Base-by-base conservation (phyloP, 2,113 vertebrate species). In the Toxotes jaculatrix region DNA sequence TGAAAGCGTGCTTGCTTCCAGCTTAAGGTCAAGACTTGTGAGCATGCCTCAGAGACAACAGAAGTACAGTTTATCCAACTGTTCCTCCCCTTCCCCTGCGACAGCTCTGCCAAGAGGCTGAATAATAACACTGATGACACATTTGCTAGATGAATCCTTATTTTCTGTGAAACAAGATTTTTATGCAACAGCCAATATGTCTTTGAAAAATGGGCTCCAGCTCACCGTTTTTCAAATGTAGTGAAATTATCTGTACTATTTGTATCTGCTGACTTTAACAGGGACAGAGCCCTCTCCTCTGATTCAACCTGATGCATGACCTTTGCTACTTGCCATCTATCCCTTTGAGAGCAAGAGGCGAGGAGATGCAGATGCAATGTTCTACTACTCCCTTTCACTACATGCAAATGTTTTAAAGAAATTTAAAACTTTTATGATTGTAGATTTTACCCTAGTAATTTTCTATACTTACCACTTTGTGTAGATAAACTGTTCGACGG, bases 101-200 rank as follows among this genome's bases (percentile, higher is more conserved):
- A 76, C 42, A 36, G 16, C 53, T 63, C 36, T 53, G 62, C 36
- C 43, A 21, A 49, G 34, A 3, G 1, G 40, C 77, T 83, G 75
- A 67, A 62, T 61, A 71, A 87, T 43, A 65, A 72, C 64, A 59
- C 73, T 43, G 76, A 36, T 43, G 40, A 83, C 27, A 27, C 27
- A 27, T 63, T 80, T 82, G 32, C 34, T 31, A 51, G 31, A 82
- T 82, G 53, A 80, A 77, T 86, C 72, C 60, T 65, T 77, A 82
- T 88, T 86, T 66, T 51, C 61, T 19, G 36, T 74, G 62, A 75
- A 73, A 84, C 42, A 61, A 65, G 64, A 76, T 65, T 21, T 85
- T 82, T 57, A 73, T 49, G 57, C 61, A 59, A 40, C 51, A 70
- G 49, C 69, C 66, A 60, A 73, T 71, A 66, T 42, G 63, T 77